These are phyloP conservation scores for Pampusana beccarii DNA, from an alignment of 2,113 vertebrate species.

Conservation along the genomic window DNA sequence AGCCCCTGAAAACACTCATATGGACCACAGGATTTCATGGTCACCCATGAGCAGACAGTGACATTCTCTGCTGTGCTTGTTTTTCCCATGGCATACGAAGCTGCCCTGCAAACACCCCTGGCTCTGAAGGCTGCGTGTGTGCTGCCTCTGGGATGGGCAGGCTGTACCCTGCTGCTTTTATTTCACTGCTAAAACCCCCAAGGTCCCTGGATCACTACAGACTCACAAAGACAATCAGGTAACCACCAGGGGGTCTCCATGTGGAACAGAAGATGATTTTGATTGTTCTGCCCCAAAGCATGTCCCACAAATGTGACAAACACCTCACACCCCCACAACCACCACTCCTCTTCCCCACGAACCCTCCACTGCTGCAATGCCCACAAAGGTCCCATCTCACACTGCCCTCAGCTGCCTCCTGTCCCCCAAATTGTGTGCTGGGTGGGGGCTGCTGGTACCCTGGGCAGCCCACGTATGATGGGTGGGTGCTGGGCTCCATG, in stretches of 20 bases:
- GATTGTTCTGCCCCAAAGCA: background rate
- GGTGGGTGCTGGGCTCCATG: rapidly evolving
- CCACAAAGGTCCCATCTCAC: background rate
- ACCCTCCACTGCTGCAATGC: background rate
- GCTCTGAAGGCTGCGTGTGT: background rate
- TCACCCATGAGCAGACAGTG: background rate
- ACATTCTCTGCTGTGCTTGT: background rate
- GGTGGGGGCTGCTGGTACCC: background rate
- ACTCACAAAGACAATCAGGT: background rate
- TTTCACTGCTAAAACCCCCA: background rate
- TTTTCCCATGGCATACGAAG: rapidly evolving
- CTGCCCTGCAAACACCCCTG: background rate
- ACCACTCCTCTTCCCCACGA: background rate
- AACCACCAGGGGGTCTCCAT: background rate
- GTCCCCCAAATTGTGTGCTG: background rate
- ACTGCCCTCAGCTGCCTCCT: background rate
- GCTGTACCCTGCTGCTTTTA: background rate
- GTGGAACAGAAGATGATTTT: background rate
- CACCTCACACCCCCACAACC: background rate
- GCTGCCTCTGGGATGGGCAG: background rate
- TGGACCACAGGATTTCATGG: background rate
- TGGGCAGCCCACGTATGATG: rapidly evolving
- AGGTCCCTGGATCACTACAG: background rate
- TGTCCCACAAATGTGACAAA: rapidly evolving
- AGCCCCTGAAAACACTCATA: background rate